These are phyloP conservation scores for Cladorhizidae sp. DNA, from an alignment of 37 sponge, comb jelly and placozoan genomes.

Conservation along the genomic window DNA sequence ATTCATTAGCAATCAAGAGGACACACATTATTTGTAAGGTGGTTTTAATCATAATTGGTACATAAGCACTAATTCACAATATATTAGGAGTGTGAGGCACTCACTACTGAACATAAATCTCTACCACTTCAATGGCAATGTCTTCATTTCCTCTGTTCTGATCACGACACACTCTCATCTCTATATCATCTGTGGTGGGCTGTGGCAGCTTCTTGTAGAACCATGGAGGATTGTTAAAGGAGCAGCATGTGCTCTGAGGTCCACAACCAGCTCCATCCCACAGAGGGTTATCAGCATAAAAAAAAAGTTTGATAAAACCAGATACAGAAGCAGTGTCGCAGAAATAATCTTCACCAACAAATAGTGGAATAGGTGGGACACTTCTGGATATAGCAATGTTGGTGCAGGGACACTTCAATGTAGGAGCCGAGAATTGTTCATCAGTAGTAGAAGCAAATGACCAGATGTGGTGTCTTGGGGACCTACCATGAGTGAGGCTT, in stretches of 20 bases:
- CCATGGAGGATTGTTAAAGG: constrained; percentile 15
- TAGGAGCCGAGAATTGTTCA: background rate
- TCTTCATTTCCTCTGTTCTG: too few relatives aligned
- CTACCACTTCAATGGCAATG: too few relatives aligned
- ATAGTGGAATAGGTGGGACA: too few relatives aligned
- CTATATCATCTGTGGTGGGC: constrained; percentile 7
- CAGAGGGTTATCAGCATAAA: constrained; percentile 19
- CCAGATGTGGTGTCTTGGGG: constrained; percentile 42
- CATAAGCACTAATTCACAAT: too few relatives aligned
- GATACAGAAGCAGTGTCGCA: constrained; percentile 23
- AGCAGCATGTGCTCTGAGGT: constrained; percentile 6
- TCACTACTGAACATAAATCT: too few relatives aligned
- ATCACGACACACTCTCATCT: constrained; percentile 10
- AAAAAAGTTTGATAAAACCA: background rate
- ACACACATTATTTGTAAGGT: too few relatives aligned
- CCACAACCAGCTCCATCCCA: constrained; percentile 56
- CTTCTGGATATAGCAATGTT: background rate
- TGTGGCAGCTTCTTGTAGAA: background rate
- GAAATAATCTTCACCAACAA: constrained; percentile 2
- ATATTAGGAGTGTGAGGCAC: too few relatives aligned
- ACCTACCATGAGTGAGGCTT: constrained; percentile 35
- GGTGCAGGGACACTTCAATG: background rate
- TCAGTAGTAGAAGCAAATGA: constrained; percentile 17
- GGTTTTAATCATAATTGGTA: too few relatives aligned
- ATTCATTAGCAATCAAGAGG: too few relatives aligned